A percentile compares a stretch with the other conserved stretches of the same genome.
These are phyloP conservation scores for Cricetomys ansorgei DNA, from an alignment of 2,113 vertebrate species.

Conservation along the genomic window DNA sequence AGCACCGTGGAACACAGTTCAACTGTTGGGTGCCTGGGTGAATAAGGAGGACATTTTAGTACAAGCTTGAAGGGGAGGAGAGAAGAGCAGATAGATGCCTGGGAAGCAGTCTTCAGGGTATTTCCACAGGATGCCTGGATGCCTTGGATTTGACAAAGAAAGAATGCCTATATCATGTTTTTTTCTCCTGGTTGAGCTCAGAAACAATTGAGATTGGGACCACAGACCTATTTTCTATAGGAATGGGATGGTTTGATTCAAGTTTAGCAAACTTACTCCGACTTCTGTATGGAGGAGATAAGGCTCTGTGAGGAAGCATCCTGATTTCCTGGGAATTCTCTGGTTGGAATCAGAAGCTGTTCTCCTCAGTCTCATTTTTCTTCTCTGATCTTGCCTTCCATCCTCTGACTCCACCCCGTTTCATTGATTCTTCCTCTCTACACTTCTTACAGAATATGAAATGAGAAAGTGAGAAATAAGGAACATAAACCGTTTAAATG, in stretches of 20 bases:
- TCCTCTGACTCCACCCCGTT: background rate
- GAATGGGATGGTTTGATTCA: background rate
- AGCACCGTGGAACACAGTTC: background rate
- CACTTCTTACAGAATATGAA: conserved; percentile 1
- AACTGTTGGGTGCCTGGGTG: background rate
- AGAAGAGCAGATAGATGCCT: background rate
- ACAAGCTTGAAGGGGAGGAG: background rate
- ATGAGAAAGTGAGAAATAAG: background rate
- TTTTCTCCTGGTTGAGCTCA: background rate
- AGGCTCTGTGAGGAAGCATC: background rate
- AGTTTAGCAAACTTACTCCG: background rate
- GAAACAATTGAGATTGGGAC: background rate
- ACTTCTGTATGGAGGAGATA: background rate
- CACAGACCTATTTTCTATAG: background rate
- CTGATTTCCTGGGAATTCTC: background rate
- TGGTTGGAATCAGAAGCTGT: background rate
- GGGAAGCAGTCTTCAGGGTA: background rate
- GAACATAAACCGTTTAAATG: background rate
- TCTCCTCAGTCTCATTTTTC: background rate
- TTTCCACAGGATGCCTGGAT: background rate
- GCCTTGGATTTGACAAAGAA: background rate
- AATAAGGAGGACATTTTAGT: background rate
- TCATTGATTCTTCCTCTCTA: background rate
- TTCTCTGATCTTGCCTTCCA: background rate
- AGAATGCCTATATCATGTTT: too few relatives aligned